These are phyloP conservation scores for Neosilurus hyrtlii DNA, from an alignment of 2,797 vertebrate species.

Conservation along the genomic window DNA sequence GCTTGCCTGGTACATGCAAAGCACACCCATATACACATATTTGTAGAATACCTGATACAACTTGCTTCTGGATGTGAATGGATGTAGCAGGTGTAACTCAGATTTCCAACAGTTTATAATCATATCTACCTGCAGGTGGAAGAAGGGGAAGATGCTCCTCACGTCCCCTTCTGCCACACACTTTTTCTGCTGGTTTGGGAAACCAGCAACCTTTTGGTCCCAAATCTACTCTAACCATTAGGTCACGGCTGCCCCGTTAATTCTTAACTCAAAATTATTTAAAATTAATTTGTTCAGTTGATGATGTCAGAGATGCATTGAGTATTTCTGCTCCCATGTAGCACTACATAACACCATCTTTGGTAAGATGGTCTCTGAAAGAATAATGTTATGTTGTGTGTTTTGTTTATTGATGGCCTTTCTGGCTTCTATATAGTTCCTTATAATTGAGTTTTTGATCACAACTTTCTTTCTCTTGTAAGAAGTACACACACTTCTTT, in stretches of 20 bases:
- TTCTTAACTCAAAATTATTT: background rate
- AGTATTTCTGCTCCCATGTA: background rate
- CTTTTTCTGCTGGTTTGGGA: no score
- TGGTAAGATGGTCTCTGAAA: background rate
- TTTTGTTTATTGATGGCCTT: background rate
- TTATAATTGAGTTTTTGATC: background rate
- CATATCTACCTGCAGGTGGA: no score
- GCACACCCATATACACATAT: background rate
- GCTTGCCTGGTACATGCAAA: slow-evolving; percentile 39
- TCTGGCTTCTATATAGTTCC: background rate
- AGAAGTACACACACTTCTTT: background rate
- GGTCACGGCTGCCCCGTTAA: background rate
- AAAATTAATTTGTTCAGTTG: background rate
- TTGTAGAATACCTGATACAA: background rate
- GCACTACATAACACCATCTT: background rate
- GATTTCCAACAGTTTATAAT: background rate
- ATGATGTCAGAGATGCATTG: background rate
- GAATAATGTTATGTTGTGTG: background rate
- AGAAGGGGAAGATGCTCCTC: no score
- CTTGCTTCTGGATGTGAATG: background rate
- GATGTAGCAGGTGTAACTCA: background rate
- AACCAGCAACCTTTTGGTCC: no score
- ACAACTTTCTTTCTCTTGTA: background rate
- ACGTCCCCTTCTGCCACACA: no score
- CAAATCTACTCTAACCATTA: no score